Evolutionary conservation across 2,797 vertebrate species (phyloP), one percentile per base, ranked within the genome.

Genomic region (Anguilla obscura): DNA sequence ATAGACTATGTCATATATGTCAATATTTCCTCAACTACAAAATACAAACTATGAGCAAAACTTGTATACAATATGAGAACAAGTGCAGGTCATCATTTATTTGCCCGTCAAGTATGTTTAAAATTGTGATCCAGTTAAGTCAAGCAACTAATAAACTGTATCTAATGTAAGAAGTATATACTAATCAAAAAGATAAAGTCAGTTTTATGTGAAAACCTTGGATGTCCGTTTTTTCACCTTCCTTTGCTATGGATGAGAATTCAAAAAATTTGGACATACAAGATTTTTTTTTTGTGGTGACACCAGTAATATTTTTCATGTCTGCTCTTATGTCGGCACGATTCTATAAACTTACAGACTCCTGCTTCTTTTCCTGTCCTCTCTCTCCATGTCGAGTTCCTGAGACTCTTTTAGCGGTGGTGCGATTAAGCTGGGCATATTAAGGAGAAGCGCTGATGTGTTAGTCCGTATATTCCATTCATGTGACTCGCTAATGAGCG

Each of bases 371-470:
- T 92, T 94, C 89, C 93, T 94, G 60, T 92, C 90, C 69, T 93
- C 91, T 40, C 69, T 86, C n/a, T 95, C 93, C 93, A 95, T 95
- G 90, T 90, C 92, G 84, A 90, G 24, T 14, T 88, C 83, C 85
- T 92, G 91, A 40, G 91, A 91, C 83, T 95, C 90, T 71, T 56
- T 90, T 48, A 90, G 69, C 36, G 88, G 86, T 69, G 92, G 89
- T 30, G 92, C 27, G 85, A 90, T 89, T 66, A 90, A 86, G 84
- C 90, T 92, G 58, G 94, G 94, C 95, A 96, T 96, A 79, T 66
- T 88, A 58, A 79, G 71, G 0, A n/a, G 24, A 74, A 74, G 58
- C 33, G 16, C 12, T 85, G n/a, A 56, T 40, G 45, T 33, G 54
- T 45, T 71, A 30, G 12, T 87, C 33, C 86, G n/a, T 60, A 58